These are phyloP conservation scores for Aix galericulata DNA, from an alignment of 2,113 vertebrate genomes.

Conservation along the genomic window DNA sequence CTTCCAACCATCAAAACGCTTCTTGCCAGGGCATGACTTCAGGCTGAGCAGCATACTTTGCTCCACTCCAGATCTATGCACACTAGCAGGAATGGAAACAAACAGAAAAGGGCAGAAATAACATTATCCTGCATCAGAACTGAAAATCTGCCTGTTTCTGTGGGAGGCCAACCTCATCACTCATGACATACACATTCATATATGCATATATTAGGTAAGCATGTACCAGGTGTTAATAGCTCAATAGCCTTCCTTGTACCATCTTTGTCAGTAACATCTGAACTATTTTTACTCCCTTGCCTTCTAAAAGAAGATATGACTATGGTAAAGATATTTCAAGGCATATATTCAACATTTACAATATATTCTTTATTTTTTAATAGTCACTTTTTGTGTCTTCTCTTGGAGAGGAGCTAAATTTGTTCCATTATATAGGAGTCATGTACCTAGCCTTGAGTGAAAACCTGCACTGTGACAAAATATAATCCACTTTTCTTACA, in stretches of 20 bases:
- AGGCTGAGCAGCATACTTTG: background rate
- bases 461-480: slow-evolving; percentile 32
- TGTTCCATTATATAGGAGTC: background rate
- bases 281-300: no score
- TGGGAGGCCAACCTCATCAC: background rate
- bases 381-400: background rate
- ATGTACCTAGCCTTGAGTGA: background rate
- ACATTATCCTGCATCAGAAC: background rate
- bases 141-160: background rate
- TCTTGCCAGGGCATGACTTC: background rate
- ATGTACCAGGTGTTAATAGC: background rate
- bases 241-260: background rate
- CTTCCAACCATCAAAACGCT: background rate
- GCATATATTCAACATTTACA: background rate
- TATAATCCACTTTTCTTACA: background rate
- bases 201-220: background rate
- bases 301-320: background rate
- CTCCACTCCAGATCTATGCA: background rate
- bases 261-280: background rate
- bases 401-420: background rate
- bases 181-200: background rate
- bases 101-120: rapidly evolving
- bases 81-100: rapidly evolving
- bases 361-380: background rate
- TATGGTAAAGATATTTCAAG: background rate